Conservation (phyloP, 2,113 vertebrate species). For the Antechinus flavipes region DNA sequence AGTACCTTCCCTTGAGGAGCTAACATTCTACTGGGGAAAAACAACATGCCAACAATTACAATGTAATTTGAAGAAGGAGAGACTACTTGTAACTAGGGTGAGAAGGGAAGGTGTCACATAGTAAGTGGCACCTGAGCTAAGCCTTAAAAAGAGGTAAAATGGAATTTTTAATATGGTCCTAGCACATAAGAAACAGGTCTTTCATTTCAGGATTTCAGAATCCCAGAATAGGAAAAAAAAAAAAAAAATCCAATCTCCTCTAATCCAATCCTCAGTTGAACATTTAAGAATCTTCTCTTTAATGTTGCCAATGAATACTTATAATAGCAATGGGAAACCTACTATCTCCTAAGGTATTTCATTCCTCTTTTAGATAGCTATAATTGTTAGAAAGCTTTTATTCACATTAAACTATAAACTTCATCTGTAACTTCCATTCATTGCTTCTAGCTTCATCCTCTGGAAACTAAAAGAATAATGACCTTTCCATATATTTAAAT, state of each 20-base stretch:
- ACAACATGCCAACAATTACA: not conserved
- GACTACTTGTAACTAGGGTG: not conserved
- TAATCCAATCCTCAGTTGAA: not conserved
- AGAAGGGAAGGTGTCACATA: not conserved
- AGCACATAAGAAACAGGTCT: not conserved
- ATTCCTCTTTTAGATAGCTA: not conserved
- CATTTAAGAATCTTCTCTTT: not conserved
- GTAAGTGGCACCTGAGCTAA: not conserved
- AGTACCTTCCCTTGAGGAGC: not conserved
- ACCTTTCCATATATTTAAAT: not conserved
- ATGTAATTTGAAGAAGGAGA: not conserved
- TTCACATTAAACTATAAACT: not conserved
- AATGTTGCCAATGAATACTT: not conserved
- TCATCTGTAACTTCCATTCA: not conserved
- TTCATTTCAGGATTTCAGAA: not conserved
- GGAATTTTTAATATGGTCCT: not conserved
- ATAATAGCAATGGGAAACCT: not conserved
- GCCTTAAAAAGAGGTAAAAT: not conserved
- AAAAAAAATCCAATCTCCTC: not conserved
- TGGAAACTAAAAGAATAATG: not conserved
- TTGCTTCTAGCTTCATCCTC: not conserved
- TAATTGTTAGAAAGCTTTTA: not conserved
- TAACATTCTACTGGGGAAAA: not conserved
- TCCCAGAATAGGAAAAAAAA: not conserved
- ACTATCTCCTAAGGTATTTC: not conserved